Evolutionary conservation across 2,113 vertebrate genomes (phyloP).

Genomic region (Neolamprologus sp.): DNA sequence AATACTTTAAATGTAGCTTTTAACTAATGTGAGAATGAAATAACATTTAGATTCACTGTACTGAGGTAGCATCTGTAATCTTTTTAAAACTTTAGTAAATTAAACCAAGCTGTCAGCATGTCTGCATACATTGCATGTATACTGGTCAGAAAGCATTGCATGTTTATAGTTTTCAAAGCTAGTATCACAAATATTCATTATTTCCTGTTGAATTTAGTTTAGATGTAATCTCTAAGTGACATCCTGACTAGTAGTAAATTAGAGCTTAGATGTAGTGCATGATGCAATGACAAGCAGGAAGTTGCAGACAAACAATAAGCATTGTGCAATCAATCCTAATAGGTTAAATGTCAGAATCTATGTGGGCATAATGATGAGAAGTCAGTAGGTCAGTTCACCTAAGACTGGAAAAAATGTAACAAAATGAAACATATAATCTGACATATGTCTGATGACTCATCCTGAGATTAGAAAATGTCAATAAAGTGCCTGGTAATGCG

Average conservation of each 20-base stretch:
- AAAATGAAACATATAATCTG: neutral
- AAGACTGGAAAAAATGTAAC: neutral
- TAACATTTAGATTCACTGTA: neutral
- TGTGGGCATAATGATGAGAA: neutral
- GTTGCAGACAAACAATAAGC: neutral
- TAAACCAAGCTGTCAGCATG: neutral
- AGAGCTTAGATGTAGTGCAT: neutral
- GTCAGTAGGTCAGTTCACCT: neutral
- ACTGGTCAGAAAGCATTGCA: neutral
- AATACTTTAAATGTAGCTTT: neutral
- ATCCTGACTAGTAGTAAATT: neutral
- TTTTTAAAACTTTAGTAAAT: neutral
- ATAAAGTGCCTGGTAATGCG: constrained; percentile 1
- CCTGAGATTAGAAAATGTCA: neutral
- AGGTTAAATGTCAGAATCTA: neutral
- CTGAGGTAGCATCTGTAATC: neutral
- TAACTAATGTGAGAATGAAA: neutral
- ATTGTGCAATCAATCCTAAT: neutral
- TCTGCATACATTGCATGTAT: neutral
- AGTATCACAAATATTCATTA: neutral
- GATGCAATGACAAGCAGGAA: neutral
- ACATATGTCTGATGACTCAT: constrained; percentile 12
- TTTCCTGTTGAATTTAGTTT: neutral
- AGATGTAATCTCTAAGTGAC: neutral
- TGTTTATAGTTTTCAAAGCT: neutral